A percentile compares a stretch with the other conserved stretches of the same genome.
These are phyloP conservation scores for Palythoa grandis DNA, from an alignment of 92 coral and sea anemone species.

Conservation along the genomic window DNA sequence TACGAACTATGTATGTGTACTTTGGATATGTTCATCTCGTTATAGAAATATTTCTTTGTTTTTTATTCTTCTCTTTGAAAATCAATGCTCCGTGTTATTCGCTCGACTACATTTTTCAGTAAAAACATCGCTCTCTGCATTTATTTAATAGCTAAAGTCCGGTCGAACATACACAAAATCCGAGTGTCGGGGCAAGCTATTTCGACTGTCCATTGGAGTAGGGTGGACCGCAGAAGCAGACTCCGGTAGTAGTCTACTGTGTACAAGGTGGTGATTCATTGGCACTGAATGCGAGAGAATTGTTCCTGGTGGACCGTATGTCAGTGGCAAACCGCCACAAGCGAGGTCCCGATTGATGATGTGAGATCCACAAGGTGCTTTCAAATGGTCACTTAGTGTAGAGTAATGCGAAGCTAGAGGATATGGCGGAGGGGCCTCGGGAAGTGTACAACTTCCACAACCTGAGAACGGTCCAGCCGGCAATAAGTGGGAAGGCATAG, in stretches of 20 bases:
- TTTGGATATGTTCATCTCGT: slow-evolving; percentile 30
- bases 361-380: slow-evolving; percentile 75
- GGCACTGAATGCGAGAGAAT: slow-evolving; percentile 71
- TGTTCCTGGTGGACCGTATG: slow-evolving; percentile 76
- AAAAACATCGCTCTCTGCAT: neutral
- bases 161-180: slow-evolving; percentile 83
- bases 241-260: slow-evolving; percentile 76
- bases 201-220: slow-evolving; percentile 83
- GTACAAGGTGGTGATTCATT: slow-evolving; percentile 78
- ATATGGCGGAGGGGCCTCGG: slow-evolving; percentile 88
- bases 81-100: slow-evolving; percentile 7
- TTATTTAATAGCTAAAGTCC: slow-evolving; percentile 65
- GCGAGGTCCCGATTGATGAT: slow-evolving; percentile 71
- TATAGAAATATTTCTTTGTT: slow-evolving; percentile 20
- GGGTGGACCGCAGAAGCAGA: slow-evolving; percentile 70
- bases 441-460: slow-evolving; percentile 71
- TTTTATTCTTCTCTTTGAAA: neutral
- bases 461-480: slow-evolving; percentile 76
- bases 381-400: slow-evolving; percentile 64
- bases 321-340: slow-evolving; percentile 70
- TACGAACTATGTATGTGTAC: neutral
- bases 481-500: slow-evolving; percentile 77
- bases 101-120: slow-evolving; percentile 5
- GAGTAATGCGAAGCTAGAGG: slow-evolving; percentile 82
- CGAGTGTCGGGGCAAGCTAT: slow-evolving; percentile 75